Base-by-base conservation (phyloP, 2,113 vertebrate genomes). In the Pelvicachromis taeniatus region DNA sequence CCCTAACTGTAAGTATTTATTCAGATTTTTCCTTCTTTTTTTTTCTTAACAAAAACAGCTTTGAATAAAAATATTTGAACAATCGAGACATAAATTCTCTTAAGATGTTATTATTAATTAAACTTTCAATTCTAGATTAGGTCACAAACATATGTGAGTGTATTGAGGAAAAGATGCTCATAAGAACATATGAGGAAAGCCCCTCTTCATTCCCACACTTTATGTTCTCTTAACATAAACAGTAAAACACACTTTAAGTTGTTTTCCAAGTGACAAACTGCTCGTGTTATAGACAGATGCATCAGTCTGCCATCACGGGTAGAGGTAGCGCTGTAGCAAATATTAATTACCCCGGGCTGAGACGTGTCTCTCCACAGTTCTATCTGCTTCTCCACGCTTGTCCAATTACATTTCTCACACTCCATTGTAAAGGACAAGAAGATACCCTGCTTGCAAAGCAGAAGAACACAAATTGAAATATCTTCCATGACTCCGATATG, bases 401-500 rank as follows among this genome's bases (percentile, higher is more conserved):
- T 94, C 94, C 94, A 87, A 93, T 94, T 91, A 89, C 93, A 94
- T 95, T 95, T 93, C 92, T 94, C 92, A 92, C 90, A 92, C 79
- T 82, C 86, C 59, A 93, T 93, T 95, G 93, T 91, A 89, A 83
- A 92, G 84, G 93, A 95, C 91, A 94, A 95, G 94, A 93, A 92
- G 93, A 93, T 88, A 85, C 84, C 40, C 61, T 40, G 86, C 92
- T 93, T 85, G 89, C 80, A 79, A 91, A 85, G 86, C 82, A 85
- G 89, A 83, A 77, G 83, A 88, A 82, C 86, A 89, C 91, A 94
- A 94, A 95, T 94, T 93, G 87, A 95, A 94, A 95, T 92, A 92
- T 94, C 90, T 88, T 75, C 75, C 19, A 29, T 56, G 78, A 65
- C 77, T 80, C 68, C 42, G 40, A 82, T 87, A 73, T 81, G 83